Evolutionary conservation across 2,888 invertebrate species (phyloP), one percentile per base, ranked within the genome.

Genomic region (Pyrrhosoma nymphula): DNA sequence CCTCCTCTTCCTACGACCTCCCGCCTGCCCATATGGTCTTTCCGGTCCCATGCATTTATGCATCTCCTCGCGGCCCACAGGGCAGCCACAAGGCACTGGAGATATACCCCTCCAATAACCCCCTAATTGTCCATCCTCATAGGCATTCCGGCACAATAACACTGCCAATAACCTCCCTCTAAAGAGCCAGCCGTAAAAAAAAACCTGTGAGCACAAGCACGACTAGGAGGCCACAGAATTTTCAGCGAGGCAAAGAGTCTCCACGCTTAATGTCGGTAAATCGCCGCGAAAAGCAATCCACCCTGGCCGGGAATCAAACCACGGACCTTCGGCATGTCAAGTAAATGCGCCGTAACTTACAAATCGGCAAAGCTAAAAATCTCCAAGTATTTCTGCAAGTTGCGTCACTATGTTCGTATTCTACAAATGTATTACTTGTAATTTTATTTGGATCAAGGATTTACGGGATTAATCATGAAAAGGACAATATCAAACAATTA

Each of bases 21-120:
- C 91, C 23, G 26, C 39, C 47, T 23, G 35, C 60, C 56, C 91
- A 91, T 91, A 91, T 91, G 91, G 39, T 91, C 63, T 91, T 91
- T 60, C 91, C 56, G 39, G 60, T 30, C 39, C 20, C 39, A 35
- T 91, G 63, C 56, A 91, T 91, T 91, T 63, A 91, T 91, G 91
- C 60, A 63, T 91, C 55, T n/a, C 60, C 20, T 20, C 60, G 2
- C 6, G 90, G n/a, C 63, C 63, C 26, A 20, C 60, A 47, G 47
- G 60, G 89, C n/a, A 26, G 47, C 60, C 63, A 39, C 39, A 63
- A 82, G 82, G 82, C 35, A 82, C 82, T 2, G 26, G 69, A 60
- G 60, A 69, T 69, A n/a, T 69, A 26, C 69, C 69, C 30, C 82
- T 35, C 82, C 82, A 18, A 35, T 60, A 82, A 82, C 82, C 26